phyloP scores from a whole-genome alignment of 2,888 invertebrate genomes.

The Eudasyphora cyanicolor region DNA sequence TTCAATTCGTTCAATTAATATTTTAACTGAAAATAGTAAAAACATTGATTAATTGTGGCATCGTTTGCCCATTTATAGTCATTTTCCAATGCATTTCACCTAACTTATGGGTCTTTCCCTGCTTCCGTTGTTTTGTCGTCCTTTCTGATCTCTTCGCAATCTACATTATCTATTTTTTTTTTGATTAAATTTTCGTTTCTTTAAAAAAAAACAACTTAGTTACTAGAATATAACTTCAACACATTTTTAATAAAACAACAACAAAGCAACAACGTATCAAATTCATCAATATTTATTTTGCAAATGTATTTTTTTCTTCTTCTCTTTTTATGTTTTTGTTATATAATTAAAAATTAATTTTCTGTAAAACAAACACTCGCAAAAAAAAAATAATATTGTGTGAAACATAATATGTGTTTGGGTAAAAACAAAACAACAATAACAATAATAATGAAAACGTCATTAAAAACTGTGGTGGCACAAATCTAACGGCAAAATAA shows the following conservation, averaged over 20 bases:
- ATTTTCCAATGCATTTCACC: too few relatives aligned
- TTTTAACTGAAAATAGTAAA: too few relatives aligned
- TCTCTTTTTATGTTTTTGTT: constrained; percentile 75
- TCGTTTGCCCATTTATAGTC: too few relatives aligned
- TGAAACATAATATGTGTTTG: constrained; percentile 34
- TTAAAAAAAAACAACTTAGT: constrained; percentile 8
- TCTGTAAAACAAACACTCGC: constrained; percentile 49
- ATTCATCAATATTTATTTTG: constrained; percentile 74
- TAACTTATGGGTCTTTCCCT: neutral
- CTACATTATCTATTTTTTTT: constrained; percentile 36
- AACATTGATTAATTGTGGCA: too few relatives aligned
- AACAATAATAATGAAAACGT: constrained; percentile 24
- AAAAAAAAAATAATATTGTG: constrained; percentile 66
- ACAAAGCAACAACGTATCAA: constrained; percentile 43
- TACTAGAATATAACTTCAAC: constrained; percentile 10
- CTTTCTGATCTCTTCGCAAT: constrained; percentile 27
- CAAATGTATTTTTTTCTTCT: constrained; percentile 76
- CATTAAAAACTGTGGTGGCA: constrained; percentile 78
- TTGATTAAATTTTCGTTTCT: constrained; percentile 27
- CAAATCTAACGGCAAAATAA: constrained; percentile 70
- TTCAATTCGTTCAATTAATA: too few relatives aligned
- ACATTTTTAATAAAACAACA: constrained; percentile 33
- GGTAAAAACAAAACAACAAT: neutral
- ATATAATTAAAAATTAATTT: constrained; percentile 45
- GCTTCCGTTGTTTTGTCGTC: neutral